Percentiles rank a stretch among this genome's conserved stretches.
Conservation (phyloP, 2,797 vertebrate species). For the Semotilus atromaculatus region DNA sequence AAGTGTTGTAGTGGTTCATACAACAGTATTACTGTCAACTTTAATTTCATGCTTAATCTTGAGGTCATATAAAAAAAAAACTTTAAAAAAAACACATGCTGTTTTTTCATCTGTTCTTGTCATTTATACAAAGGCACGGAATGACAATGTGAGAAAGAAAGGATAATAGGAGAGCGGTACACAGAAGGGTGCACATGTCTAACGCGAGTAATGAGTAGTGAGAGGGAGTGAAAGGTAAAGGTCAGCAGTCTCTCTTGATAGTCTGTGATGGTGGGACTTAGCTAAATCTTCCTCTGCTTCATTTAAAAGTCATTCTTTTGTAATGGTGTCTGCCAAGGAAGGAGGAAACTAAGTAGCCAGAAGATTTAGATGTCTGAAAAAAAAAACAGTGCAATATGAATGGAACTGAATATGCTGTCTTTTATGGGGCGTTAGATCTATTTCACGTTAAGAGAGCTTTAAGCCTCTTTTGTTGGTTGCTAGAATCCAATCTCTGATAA, state of each 20-base stretch:
- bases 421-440: slow-evolving; percentile 43
- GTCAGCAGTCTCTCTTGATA: slow-evolving; percentile 41
- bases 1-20: slow-evolving; percentile 22
- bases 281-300: slow-evolving; percentile 32
- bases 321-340: slow-evolving; percentile 44
- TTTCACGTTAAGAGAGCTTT: slow-evolving; percentile 42
- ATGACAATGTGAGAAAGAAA: slow-evolving; percentile 2
- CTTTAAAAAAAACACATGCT: slow-evolving; percentile 35
- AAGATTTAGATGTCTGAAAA: slow-evolving; percentile 41
- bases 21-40: slow-evolving; percentile 44
- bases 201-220: slow-evolving; percentile 21
- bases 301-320: slow-evolving; percentile 44
- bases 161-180: background rate
- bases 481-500: slow-evolving; percentile 39
- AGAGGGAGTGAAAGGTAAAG: slow-evolving; percentile 32
- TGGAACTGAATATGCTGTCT: slow-evolving; percentile 8
- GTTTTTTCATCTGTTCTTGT: slow-evolving; percentile 24
- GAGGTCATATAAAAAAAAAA: slow-evolving; percentile 40
- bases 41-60: slow-evolving; percentile 55
- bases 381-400: slow-evolving; percentile 24
- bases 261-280: slow-evolving; percentile 35
- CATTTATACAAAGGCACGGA: background rate
- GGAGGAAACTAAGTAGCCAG: slow-evolving; percentile 38
- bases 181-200: slow-evolving; percentile 40
- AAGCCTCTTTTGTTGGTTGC: slow-evolving; percentile 46